Conservation (phyloP, 1,140 invertebrate genomes). For the Lucilia cuprina region DNA sequence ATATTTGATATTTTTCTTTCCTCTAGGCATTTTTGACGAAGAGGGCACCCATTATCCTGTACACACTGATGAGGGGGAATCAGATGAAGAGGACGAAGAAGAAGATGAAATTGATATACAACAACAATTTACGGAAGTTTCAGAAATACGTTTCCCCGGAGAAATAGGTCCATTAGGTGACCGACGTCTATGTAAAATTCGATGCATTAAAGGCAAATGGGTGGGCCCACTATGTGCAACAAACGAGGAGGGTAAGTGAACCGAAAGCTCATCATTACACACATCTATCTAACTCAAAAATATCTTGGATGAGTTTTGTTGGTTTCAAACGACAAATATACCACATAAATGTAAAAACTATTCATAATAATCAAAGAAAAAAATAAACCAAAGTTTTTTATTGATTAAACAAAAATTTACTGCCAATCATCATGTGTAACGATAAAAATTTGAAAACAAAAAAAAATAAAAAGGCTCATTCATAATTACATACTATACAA, state of each 20-base stretch:
- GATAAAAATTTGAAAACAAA: too few species aligned
- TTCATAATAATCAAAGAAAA: too few species aligned
- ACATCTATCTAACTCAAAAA: not conserved
- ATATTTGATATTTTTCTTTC: not conserved
- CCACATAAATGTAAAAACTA: too few species aligned
- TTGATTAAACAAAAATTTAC: too few species aligned
- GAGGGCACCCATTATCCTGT: slow-evolving; percentile 54
- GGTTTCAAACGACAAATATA: not conserved
- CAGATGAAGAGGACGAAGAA: slow-evolving; percentile 59
- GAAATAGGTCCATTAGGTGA: slow-evolving; percentile 72
- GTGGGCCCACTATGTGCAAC: slow-evolving; percentile 75
- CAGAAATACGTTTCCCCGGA: slow-evolving; percentile 73
- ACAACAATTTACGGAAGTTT: slow-evolving; percentile 62
- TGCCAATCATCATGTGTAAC: too few species aligned
- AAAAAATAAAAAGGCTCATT: too few species aligned
- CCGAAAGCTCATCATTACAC: not conserved
- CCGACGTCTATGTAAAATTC: slow-evolving; percentile 78
- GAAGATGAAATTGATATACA: slow-evolving; percentile 59
- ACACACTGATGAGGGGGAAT: slow-evolving; percentile 55
- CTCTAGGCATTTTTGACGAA: slow-evolving; percentile 57
- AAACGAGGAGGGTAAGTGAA: slow-evolving; percentile 63
- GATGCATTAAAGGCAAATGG: slow-evolving; percentile 81
- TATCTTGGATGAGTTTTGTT: not conserved
- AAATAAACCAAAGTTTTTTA: too few species aligned
- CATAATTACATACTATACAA: too few species aligned